These are phyloP conservation scores for Netelia melanura DNA, from an alignment of 2,888 invertebrate species.

Conservation along the genomic window DNA sequence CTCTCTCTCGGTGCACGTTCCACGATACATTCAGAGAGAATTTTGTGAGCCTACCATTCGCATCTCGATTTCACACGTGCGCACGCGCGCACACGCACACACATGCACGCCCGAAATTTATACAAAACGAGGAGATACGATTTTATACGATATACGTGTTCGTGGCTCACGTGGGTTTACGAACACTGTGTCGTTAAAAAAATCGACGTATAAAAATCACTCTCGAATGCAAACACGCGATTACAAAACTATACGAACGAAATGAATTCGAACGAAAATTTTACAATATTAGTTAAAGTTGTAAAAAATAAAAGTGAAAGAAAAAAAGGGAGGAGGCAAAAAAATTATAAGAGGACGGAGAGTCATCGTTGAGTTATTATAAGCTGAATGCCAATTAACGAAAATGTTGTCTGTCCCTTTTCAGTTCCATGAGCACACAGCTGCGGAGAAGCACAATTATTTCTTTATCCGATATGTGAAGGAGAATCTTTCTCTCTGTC, in stretches of 20 bases:
- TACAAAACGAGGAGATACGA: not conserved
- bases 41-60: not conserved
- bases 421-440: constrained; percentile 34
- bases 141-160: constrained; percentile 25
- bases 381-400: constrained; percentile 62
- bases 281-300: not conserved
- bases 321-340: constrained; percentile 31
- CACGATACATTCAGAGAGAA: not conserved
- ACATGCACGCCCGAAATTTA: constrained; percentile 4
- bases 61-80: not conserved
- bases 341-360: constrained; percentile 37
- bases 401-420: constrained; percentile 62
- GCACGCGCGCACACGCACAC: not conserved
- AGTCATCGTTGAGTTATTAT: constrained; percentile 58
- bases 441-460: constrained; percentile 59
- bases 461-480: constrained; percentile 66
- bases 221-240: constrained; percentile 58
- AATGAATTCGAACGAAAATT: constrained; percentile 41
- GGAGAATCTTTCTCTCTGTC: constrained; percentile 27
- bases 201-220: constrained; percentile 59
- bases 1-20: not conserved
- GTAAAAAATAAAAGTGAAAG: not conserved
- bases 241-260: constrained; percentile 50
- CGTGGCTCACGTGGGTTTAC: constrained; percentile 3
- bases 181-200: constrained; percentile 15